phyloP scores from a whole-genome alignment of 2,888 invertebrate species.

The Prenolepis imparis region DNA sequence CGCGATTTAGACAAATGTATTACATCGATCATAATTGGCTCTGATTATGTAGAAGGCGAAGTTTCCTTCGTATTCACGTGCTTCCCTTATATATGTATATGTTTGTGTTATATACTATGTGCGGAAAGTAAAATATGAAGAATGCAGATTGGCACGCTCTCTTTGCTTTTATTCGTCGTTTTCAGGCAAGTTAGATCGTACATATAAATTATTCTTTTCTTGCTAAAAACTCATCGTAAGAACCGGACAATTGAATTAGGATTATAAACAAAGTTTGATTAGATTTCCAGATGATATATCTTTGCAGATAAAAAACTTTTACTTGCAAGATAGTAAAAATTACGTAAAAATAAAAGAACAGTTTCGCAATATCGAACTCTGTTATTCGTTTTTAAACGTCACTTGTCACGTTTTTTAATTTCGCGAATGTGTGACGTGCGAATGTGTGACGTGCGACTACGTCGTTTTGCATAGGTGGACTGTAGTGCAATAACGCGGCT shows the following conservation, averaged over 20 bases:
- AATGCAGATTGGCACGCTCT: not conserved
- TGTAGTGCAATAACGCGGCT: conserved; percentile 33
- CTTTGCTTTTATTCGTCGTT: not conserved
- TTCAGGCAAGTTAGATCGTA: not conserved
- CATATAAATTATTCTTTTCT: not conserved
- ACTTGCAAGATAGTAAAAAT: not conserved
- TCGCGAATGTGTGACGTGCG: not conserved
- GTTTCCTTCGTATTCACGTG: not conserved
- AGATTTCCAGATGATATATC: not conserved
- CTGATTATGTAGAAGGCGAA: not conserved
- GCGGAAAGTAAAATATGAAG: not conserved
- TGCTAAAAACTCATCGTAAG: not conserved
- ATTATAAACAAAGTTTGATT: not conserved
- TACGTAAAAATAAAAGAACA: not conserved
- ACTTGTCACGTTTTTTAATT: conserved; percentile 18
- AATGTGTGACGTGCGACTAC: conserved; percentile 4
- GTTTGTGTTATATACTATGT: not conserved
- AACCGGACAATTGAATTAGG: not conserved
- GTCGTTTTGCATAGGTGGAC: conserved; percentile 3
- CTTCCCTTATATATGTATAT: not conserved
- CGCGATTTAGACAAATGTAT: conserved; percentile 6
- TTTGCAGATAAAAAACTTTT: not conserved
- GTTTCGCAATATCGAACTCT: not conserved
- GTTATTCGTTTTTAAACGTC: not conserved
- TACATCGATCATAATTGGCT: conserved; percentile 25